phyloP scores from a whole-genome alignment of 2,888 invertebrate species.

The Chironomus tentans region DNA sequence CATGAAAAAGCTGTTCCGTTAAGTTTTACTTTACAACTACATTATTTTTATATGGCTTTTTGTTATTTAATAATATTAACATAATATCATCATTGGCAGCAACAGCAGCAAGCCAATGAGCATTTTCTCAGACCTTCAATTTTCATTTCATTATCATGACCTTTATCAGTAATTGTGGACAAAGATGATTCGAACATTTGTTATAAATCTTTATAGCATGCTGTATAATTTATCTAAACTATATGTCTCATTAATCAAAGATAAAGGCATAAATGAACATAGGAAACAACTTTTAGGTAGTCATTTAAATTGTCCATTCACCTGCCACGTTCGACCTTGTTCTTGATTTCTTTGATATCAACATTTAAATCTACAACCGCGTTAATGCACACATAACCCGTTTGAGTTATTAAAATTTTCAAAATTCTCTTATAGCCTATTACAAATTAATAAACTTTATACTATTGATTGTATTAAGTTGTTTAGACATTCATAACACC shows the following conservation, averaged over 20 bases:
- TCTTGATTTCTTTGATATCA: background rate
- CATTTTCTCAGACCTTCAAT: background rate
- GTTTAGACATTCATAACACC: too few relatives aligned
- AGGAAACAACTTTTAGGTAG: background rate
- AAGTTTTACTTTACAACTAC: background rate
- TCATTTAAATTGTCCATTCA: background rate
- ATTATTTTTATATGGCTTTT: too few relatives aligned
- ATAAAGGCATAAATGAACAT: background rate
- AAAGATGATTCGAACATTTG: background rate
- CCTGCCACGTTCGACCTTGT: background rate
- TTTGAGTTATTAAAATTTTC: too few relatives aligned
- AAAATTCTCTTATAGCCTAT: too few relatives aligned
- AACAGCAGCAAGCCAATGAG: too few relatives aligned
- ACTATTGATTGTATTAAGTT: too few relatives aligned
- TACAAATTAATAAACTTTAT: too few relatives aligned
- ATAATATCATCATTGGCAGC: too few relatives aligned
- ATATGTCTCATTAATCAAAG: background rate
- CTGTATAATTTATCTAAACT: too few relatives aligned
- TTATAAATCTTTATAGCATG: background rate
- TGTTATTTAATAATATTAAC: too few relatives aligned
- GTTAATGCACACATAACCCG: too few relatives aligned
- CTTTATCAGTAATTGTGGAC: background rate
- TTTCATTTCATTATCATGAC: background rate
- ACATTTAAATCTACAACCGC: background rate
- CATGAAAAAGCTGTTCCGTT: background rate